Evolutionary conservation across 2,888 invertebrate genomes (phyloP).

Genomic region (Coleophora deauratella): DNA sequence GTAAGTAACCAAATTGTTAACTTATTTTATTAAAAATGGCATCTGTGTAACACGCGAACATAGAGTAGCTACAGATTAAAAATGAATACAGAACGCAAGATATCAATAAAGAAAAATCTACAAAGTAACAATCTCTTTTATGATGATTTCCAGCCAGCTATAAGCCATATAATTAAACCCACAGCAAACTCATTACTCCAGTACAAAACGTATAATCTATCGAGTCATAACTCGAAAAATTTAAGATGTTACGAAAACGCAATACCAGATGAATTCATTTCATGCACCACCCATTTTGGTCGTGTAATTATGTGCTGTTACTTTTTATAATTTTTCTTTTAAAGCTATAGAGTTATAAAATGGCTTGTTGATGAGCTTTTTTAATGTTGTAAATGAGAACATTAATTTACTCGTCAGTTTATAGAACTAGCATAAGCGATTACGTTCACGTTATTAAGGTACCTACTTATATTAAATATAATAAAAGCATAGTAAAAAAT

Average conservation of each 20-base stretch:
- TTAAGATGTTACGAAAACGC: constrained; percentile 20
- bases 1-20: no score
- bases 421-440: background rate
- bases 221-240: constrained; percentile 25
- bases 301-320: constrained; percentile 40
- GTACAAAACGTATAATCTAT: constrained; percentile 13
- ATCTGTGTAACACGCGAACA: no score
- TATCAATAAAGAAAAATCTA: no score
- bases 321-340: constrained; percentile 28
- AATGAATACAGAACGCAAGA: no score
- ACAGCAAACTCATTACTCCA: constrained; percentile 5
- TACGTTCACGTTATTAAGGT: no score
- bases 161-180: constrained; percentile 10
- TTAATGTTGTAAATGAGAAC: constrained; percentile 27
- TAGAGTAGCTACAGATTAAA: no score
- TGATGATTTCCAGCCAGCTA: background rate
- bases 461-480: no score
- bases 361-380: constrained; percentile 25
- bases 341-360: constrained; percentile 31
- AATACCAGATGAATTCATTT: constrained; percentile 38
- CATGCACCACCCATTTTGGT: constrained; percentile 39
- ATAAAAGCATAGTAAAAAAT: no score
- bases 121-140: no score
- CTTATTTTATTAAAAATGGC: no score
- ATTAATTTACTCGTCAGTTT: no score